Conservation (phyloP, 2,797 vertebrate genomes). For the Babyrousa celebensis region DNA sequence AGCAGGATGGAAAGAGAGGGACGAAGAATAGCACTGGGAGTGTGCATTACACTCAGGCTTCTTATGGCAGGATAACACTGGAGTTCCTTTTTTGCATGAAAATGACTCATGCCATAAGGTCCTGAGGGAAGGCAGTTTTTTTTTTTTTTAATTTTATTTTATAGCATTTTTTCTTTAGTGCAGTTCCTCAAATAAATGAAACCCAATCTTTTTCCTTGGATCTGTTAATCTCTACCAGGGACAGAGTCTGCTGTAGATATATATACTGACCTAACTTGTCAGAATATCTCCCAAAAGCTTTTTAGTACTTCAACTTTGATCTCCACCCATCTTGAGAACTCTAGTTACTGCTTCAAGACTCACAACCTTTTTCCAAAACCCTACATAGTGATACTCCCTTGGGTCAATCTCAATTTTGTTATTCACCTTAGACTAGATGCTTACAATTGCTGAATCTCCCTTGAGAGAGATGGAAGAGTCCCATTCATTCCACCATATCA, state of each 20-base stretch:
- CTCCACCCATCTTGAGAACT: not conserved
- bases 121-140: not conserved
- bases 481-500: not conserved
- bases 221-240: not conserved
- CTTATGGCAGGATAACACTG: not conserved
- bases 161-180: not conserved
- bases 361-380: not conserved
- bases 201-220: not conserved
- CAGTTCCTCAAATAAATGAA: not conserved
- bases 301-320: not conserved
- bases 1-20: not conserved
- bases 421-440: too few species aligned
- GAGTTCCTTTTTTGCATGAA: not conserved
- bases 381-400: not conserved
- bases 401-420: not conserved
- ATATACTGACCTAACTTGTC: not conserved
- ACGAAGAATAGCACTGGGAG: rapidly evolving
- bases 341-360: not conserved
- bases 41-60: not conserved
- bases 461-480: not conserved
- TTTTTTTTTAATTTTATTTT: not conserved
- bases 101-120: not conserved
- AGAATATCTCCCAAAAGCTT: not conserved
- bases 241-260: not conserved
- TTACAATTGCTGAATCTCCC: not conserved